Evolutionary conservation across 1,140 invertebrate species (phyloP), one percentile per base, ranked within the genome.

Genomic region (Achroia grisella): DNA sequence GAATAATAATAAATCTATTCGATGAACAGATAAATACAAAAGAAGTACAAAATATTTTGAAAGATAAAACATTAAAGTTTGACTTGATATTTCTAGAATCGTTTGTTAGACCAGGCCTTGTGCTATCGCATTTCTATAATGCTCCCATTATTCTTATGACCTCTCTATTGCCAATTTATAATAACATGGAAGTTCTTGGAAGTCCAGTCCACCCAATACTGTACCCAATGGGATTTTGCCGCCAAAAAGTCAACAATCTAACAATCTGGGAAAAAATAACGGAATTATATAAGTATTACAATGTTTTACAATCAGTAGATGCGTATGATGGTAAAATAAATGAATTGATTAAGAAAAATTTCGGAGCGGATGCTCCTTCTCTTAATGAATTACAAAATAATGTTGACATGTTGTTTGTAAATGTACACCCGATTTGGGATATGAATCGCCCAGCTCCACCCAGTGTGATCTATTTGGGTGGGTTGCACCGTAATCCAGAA

Each of bases 321-420:
- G 4, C 56, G 9, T 23, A 47, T 6, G 48, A 58, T 29, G 27
- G 55, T 0, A 29, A 15, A 4, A 65, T 75, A 13, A 60, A 87
- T 35, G 31, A 50, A 41, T 44, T 77, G 3, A 39, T 83, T 1
- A 77, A 60, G 55, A 63, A 75, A 51, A 39, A 71, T 57, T 86
- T 88, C 51, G 87, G 80, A 2, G 17, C 56, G 0, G 56, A 75
- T 39, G 48, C 73, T 11, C 80, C 86, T 0, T 40, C 60, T 10
- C 14, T 87, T 10, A 52, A 58, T 4, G 78, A 87, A 39, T 57
- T 90, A 9, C 65, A 75, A 28, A 70, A 68, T 34, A 87, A 87
- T 62, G 64, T 87, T 0, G 84, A 86, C 44, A 62, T 91, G 64
- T 32, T 90, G n/a, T 86, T 91, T 45, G 44, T 86, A 1, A 88